Evolutionary conservation across 2,888 invertebrate species (phyloP), one percentile per base, ranked within the genome.

Genomic region (Agelastica alni): DNA sequence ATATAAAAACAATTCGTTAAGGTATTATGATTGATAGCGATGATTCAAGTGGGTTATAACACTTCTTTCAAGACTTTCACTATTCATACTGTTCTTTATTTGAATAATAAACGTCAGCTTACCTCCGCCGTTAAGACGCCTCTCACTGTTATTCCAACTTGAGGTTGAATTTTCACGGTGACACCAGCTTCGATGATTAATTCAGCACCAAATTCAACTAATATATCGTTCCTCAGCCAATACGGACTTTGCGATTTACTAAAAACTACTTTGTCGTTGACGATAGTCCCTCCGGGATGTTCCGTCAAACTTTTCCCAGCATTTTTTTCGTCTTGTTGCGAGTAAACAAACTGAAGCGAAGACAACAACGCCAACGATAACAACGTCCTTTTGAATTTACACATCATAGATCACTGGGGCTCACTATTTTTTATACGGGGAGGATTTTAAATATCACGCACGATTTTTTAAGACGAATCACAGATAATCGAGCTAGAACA

Each of bases 91-190:
- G n/a, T n/a, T n/a, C n/a, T n/a, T n/a, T n/a, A n/a, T 16, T 9
- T 26, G 6, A 13, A 10, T 16, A 7, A 20, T 9, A 30, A 49
- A 49, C 16, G 20, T 41, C 41, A 18, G 82, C 87, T 87, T 82
- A 97, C 97, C 85, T 91, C 85, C 49, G 96, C 96, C 54, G 86
- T 84, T 20, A 98, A 80, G 62, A 89, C 85, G 65, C 98, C 98
- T 70, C 91, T 85, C 37, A 98, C 90, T 18, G 93, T 95, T 71
- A 99, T 87, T 59, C 97, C 97, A 67, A 92, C 86, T 79, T 94
- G 93, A 2, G 96, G 92, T 3, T 91, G 89, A 76, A 98, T 95
- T 65, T 88, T 84, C 48, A 99, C 79, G 69, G 88, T 89, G 0
- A 95, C 94, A 17, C 97, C 98, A 9, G 96, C 86, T 73, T 95